Percentiles rank a stretch among this genome's conserved stretches.
Evolutionary conservation across 2,797 vertebrate genomes (phyloP).

Genomic region (Phaenicophaeus curvirostris): DNA sequence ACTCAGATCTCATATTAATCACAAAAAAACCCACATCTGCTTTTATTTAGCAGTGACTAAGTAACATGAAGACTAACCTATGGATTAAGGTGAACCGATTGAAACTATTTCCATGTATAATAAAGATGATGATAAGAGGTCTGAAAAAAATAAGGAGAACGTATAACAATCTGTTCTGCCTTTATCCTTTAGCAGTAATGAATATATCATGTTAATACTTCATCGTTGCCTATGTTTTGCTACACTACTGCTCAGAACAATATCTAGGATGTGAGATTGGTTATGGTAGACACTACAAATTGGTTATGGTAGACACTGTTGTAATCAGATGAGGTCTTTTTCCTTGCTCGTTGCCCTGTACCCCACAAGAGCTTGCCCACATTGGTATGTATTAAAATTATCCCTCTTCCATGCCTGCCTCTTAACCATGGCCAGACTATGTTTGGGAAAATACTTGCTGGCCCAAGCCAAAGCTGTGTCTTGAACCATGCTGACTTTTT

Average conservation of each 20-base stretch:
- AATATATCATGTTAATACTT: neutral
- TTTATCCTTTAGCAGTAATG: neutral
- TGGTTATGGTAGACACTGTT: too few relatives aligned
- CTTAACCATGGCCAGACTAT: neutral
- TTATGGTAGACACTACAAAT: neutral
- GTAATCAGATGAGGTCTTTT: neutral
- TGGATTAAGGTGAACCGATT: neutral
- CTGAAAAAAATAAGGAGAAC: neutral
- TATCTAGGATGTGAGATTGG: neutral
- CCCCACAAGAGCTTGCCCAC: neutral
- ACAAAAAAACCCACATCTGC: too few relatives aligned
- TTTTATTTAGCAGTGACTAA: neutral
- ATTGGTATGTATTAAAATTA: neutral
- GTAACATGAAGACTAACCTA: accelerated
- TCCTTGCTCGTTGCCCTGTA: neutral
- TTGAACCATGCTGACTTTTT: neutral
- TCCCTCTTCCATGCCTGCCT: neutral
- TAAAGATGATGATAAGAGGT: neutral
- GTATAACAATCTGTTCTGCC: neutral
- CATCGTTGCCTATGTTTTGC: neutral
- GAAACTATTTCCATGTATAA: neutral
- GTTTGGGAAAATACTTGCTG: neutral
- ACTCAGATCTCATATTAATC: neutral
- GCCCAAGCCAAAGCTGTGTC: neutral
- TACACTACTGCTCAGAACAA: neutral